Evolutionary conservation across 1,140 invertebrate genomes (phyloP), one percentile per base, ranked within the genome.

Genomic region (Aradophagus sp.): DNA sequence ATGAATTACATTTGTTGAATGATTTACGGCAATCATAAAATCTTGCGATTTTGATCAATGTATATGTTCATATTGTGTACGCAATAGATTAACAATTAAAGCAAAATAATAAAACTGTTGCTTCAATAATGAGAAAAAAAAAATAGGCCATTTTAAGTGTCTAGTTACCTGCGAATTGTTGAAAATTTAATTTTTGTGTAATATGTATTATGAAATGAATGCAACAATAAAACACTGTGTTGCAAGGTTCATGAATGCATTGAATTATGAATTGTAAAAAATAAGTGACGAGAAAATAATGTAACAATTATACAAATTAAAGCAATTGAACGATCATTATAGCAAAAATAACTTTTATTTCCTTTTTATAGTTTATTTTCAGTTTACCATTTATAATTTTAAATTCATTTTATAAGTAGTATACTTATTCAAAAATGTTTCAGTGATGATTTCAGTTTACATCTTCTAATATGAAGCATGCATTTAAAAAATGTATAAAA

Each of bases 251-350:
- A 66, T 69, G 55, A 73, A 71, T 77, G 73, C 74, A 56, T 59
- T 38, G 53, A 44, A 72, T 70, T n/a, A n/a, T n/a, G n/a, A n/a
- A n/a, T n/a, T n/a, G n/a, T 42, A 39, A 12, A 7, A 32, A 68
- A 75, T 42, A 69, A 80, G 75, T 71, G 5, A 8, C 55, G 42
- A 58, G 23, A 77, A 74, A 45, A 74, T 77, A 80, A 41, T 80
- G 69, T 82, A 80, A 79, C 68, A 62, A 75, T 75, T 68, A 79
- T 63, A 78, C 75, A 82, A 70, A 81, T 81, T 81, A 82, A 82
- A 82, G 68, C 77, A 74, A 79, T 78, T 71, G 69, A 69, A 72
- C 73, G 74, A 78, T 73, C 67, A 74, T 6, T 47, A 48, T 48
- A 59, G 26, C 5, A 48, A 39, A 38, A 48, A 35, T 36, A 23